These are phyloP conservation scores for Tenthredo amoena DNA, from an alignment of 2,888 invertebrate genomes.

Conservation along the genomic window DNA sequence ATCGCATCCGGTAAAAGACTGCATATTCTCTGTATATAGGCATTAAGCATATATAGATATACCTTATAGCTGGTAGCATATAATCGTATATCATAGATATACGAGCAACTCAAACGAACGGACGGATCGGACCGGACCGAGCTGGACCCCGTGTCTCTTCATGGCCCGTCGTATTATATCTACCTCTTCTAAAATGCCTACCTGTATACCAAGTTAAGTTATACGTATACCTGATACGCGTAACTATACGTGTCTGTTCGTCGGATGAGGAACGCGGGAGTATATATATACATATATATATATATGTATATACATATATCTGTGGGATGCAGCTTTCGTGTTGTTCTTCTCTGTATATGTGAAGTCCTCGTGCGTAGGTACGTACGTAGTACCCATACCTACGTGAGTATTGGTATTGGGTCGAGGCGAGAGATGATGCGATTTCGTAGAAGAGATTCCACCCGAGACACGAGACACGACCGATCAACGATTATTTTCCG, in stretches of 20 bases:
- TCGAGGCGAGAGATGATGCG: constrained; percentile 46
- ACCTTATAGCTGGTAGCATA: not conserved
- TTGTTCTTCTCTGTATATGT: not conserved
- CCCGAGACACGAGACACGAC: constrained; percentile 35
- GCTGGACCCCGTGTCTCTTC: not conserved
- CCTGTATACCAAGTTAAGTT: constrained; percentile 13
- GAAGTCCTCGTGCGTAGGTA: not conserved
- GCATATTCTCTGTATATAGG: not conserved
- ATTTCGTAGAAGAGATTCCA: constrained; percentile 50
- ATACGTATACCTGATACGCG: constrained; percentile 13
- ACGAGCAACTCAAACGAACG: constrained; percentile 15
- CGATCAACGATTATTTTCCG: constrained; percentile 46
- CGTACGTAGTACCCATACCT: not conserved
- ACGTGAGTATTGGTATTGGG: constrained; percentile 8
- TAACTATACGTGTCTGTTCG: not conserved
- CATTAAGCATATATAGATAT: not conserved
- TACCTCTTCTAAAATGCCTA: not conserved
- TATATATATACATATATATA: not conserved
- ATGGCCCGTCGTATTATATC: not conserved
- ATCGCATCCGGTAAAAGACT: not conserved
- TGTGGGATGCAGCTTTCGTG: not conserved
- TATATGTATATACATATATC: not conserved
- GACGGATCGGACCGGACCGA: not conserved
- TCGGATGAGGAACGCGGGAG: not conserved
- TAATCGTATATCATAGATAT: constrained; percentile 23